These are phyloP conservation scores for Diachasmimorpha longicaudata DNA, from an alignment of 1,140 invertebrate species.

Conservation along the genomic window DNA sequence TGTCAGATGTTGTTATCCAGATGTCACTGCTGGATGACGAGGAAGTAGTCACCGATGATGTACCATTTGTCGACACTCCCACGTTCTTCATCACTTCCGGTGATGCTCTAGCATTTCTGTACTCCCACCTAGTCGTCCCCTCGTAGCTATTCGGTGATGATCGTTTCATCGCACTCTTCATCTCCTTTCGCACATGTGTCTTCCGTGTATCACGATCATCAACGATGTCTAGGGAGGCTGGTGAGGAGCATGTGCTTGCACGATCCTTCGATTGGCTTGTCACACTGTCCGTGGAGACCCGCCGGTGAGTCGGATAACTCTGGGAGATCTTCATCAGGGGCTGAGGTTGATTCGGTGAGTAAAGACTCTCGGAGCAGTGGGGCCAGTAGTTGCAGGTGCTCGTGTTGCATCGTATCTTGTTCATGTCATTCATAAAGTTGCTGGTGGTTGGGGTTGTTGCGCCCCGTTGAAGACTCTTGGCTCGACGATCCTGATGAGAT, in stretches of 20 bases:
- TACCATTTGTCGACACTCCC: conserved; percentile 45
- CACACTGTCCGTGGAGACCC: conserved; percentile 41
- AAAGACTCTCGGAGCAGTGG: conserved; percentile 61
- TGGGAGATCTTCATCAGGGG: conserved; percentile 64
- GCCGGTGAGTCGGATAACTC: conserved; percentile 64
- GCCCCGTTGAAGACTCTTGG: conserved; percentile 59
- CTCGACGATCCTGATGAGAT: conserved; percentile 35
- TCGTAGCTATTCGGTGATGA: conserved; percentile 46
- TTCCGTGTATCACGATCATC: conserved; percentile 44
- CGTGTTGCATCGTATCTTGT: conserved; percentile 59
- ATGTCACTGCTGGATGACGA: conserved; percentile 67
- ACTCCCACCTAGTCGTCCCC: conserved; percentile 37
- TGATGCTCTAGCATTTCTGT: conserved; percentile 46
- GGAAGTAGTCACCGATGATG: conserved; percentile 49
- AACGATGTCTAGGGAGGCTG: conserved; percentile 51
- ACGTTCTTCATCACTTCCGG: conserved; percentile 51
- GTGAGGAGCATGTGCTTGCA: conserved; percentile 53
- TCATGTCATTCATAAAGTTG: conserved; percentile 41
- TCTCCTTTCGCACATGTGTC: conserved; percentile 33
- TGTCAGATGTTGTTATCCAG: conserved; percentile 64
- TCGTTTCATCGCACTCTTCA: conserved; percentile 47
- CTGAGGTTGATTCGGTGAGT: conserved; percentile 47
- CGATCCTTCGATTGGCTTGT: conserved; percentile 34
- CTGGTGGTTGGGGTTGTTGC: conserved; percentile 58
- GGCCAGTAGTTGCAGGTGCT: conserved; percentile 68